Evolutionary conservation across 2,888 invertebrate genomes (phyloP).

Genomic region (Cephus nigrinus): DNA sequence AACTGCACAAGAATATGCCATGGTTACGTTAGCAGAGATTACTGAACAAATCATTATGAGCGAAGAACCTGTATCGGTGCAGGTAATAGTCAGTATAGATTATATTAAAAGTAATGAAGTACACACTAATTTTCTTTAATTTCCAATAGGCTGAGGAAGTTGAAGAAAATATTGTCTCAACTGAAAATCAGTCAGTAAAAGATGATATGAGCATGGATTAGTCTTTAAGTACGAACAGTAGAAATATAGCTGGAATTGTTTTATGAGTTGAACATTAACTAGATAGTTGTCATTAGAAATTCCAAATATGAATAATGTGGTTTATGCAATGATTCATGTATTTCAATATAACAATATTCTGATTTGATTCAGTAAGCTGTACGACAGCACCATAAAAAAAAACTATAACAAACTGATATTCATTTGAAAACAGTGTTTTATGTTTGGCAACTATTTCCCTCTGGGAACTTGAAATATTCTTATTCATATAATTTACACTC

Average conservation of each 20-base stretch:
- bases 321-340: not conserved
- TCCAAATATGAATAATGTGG: not conserved
- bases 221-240: not conserved
- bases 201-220: not conserved
- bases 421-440: not conserved
- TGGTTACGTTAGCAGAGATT: slow-evolving; percentile 9
- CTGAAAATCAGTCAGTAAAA: not conserved
- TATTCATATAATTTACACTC: not conserved
- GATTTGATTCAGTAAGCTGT: not conserved
- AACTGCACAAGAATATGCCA: slow-evolving; percentile 3
- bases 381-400: not conserved
- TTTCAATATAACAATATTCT: not conserved
- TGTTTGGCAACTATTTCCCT: not conserved
- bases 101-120: not conserved
- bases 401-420: not conserved
- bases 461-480: not conserved
- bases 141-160: not conserved
- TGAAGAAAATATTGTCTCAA: not conserved
- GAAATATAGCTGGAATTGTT: not conserved
- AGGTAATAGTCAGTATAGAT: not conserved
- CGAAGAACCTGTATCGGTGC: not conserved
- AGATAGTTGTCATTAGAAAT: not conserved
- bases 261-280: not conserved
- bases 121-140: not conserved
- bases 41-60: slow-evolving; percentile 2